These are phyloP conservation scores for Druon quercuslanigerum DNA, from an alignment of 1,140 invertebrate species.

Conservation along the genomic window DNA sequence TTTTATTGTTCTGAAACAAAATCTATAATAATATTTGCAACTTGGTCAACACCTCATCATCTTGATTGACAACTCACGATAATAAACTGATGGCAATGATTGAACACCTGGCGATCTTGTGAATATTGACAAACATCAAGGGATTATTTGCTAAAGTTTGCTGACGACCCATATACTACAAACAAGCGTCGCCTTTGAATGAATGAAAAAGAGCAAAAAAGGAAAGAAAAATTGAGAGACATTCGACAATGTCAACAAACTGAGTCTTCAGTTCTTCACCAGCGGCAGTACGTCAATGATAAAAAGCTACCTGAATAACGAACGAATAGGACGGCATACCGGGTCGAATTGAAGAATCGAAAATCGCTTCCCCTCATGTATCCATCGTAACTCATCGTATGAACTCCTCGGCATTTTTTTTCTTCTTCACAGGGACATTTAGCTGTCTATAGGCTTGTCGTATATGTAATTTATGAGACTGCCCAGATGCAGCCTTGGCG, in stretches of 20 bases:
- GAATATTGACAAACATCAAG: no score
- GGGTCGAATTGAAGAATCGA: constrained; percentile 29
- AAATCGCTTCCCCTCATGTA: constrained; percentile 27
- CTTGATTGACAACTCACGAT: no score
- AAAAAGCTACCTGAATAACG: constrained; percentile 25
- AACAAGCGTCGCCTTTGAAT: constrained; percentile 42
- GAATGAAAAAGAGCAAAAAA: constrained; percentile 41
- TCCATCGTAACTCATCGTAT: constrained; percentile 44
- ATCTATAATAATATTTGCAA: no score
- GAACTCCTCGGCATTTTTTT: constrained; percentile 38
- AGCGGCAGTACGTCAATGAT: not conserved
- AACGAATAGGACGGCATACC: not conserved
- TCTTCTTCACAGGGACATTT: constrained; percentile 40
- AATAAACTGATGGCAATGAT: no score
- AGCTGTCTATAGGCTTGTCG: constrained; percentile 41
- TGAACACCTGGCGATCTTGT: no score
- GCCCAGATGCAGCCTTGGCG: constrained; percentile 60
- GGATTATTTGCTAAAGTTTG: no score
- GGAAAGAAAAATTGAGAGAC: constrained; percentile 35
- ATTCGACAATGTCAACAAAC: constrained; percentile 40
- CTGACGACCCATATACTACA: constrained; percentile 14
- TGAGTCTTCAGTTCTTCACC: constrained; percentile 34
- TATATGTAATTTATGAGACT: constrained; percentile 65
- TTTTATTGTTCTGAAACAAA: no score
- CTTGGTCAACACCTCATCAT: no score